Percentiles rank a stretch among this genome's conserved stretches.
Conservation (phyloP, 2,888 invertebrate species). For the Andrena hattorfiana region DNA sequence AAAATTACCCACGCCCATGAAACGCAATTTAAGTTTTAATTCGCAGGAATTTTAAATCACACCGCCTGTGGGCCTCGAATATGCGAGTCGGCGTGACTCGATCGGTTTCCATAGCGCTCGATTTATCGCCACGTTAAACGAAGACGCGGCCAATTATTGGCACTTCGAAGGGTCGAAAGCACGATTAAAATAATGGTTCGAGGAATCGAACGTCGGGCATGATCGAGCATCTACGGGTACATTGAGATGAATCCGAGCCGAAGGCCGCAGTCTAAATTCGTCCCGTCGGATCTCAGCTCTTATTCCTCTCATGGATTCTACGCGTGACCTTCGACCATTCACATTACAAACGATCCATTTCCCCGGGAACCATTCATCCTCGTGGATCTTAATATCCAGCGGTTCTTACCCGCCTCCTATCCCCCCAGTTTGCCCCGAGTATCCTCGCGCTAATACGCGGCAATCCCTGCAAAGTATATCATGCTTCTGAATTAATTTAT, state of each 20-base stretch:
- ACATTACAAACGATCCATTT: slow-evolving; percentile 13
- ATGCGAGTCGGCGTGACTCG: background rate
- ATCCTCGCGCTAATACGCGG: too few relatives aligned
- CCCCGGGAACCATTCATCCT: background rate
- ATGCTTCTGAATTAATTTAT: background rate
- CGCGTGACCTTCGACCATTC: slow-evolving; percentile 44
- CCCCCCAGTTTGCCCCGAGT: too few relatives aligned
- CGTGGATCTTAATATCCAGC: background rate
- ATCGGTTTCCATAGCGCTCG: background rate
- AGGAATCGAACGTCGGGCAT: slow-evolving; percentile 49
- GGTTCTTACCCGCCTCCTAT: too few relatives aligned
- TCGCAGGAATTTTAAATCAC: background rate
- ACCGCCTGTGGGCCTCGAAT: background rate
- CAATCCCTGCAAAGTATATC: background rate
- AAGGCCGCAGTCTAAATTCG: slow-evolving; percentile 69
- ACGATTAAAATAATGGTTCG: slow-evolving; percentile 51
- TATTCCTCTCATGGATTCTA: slow-evolving; percentile 57
- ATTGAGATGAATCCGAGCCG: slow-evolving; percentile 56
- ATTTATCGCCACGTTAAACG: background rate
- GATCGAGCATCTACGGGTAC: slow-evolving; percentile 48
- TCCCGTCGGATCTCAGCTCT: slow-evolving; percentile 62
- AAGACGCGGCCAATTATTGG: background rate
- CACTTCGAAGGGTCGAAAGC: slow-evolving; percentile 11
- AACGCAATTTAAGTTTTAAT: too few relatives aligned
- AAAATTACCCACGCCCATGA: too few relatives aligned